Percentiles rank a stretch among this genome's conserved stretches.
These are phyloP conservation scores for Drosophila flavopinicola DNA, from an alignment of 2,888 invertebrate species.

Conservation along the genomic window DNA sequence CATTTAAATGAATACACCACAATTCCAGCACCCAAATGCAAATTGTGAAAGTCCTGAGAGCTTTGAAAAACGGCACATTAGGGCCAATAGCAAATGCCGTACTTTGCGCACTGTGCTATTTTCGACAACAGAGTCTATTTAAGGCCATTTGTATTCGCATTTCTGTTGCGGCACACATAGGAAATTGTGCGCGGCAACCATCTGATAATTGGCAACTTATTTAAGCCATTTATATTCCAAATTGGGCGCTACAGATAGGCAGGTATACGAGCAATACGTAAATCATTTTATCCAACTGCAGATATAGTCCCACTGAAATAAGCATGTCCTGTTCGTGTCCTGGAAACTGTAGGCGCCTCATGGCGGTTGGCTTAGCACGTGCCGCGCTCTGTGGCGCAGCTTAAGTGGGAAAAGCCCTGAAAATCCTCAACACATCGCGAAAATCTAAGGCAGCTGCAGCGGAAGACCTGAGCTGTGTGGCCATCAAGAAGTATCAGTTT, in stretches of 20 bases:
- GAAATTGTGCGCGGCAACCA: slow-evolving; percentile 34
- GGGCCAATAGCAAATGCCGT: slow-evolving; percentile 26
- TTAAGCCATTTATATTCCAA: slow-evolving; percentile 53
- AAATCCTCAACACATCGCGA: slow-evolving; percentile 45
- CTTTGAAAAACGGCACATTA: slow-evolving; percentile 18
- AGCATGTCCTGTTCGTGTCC: slow-evolving; percentile 16
- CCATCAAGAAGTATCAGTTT: slow-evolving; percentile 35
- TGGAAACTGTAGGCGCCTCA: slow-evolving; percentile 13
- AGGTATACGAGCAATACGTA: slow-evolving; percentile 46
- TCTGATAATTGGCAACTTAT: slow-evolving; percentile 62
- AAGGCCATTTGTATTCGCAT: slow-evolving; percentile 48
- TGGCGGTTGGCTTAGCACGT: slow-evolving; percentile 40
- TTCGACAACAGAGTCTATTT: slow-evolving; percentile 23
- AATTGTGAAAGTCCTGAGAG: slow-evolving; percentile 10
- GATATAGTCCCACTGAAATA: slow-evolving; percentile 55
- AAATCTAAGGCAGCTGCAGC: slow-evolving; percentile 41
- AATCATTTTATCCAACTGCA: slow-evolving; percentile 70
- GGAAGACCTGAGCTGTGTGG: slow-evolving; percentile 18
- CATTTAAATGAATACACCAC: slow-evolving; percentile 12
- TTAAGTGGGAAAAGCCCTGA: slow-evolving; percentile 27
- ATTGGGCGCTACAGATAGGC: slow-evolving; percentile 11
- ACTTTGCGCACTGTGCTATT: slow-evolving; percentile 3
- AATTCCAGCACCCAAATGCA: slow-evolving; percentile 2
- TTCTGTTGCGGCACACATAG: slow-evolving; percentile 30
- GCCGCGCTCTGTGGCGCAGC: slow-evolving; percentile 26